phyloP scores from a whole-genome alignment of 2,888 invertebrate species.

The Caenorhabditis sulstoni region DNA sequence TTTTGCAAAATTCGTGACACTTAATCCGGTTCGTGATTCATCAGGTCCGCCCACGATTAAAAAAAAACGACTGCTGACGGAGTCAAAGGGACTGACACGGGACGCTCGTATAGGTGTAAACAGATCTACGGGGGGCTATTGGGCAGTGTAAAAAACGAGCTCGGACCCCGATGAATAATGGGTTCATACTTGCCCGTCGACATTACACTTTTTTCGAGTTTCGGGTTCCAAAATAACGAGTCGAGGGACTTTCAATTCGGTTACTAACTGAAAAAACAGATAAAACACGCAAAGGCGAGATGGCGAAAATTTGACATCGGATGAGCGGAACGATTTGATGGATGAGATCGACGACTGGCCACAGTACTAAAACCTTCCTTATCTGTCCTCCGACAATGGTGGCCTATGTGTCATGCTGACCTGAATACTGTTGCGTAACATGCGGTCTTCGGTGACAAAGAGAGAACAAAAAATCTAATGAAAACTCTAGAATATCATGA shows the following conservation, averaged over 20 bases:
- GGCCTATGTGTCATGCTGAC: neutral
- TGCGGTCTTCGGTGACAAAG: neutral
- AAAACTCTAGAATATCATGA: too few species aligned
- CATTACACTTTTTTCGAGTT: constrained; percentile 36
- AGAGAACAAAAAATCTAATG: too few species aligned
- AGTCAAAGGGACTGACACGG: neutral
- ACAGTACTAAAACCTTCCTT: constrained; percentile 42
- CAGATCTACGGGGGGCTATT: constrained; percentile 18
- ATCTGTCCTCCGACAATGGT: constrained; percentile 14
- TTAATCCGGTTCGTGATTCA: constrained; percentile 20
- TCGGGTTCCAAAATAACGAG: neutral
- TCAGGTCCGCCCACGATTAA: neutral
- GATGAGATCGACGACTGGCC: constrained; percentile 30
- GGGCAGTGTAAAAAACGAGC: constrained; percentile 45
- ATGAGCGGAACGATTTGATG: constrained; percentile 36
- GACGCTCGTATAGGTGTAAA: constrained; percentile 26
- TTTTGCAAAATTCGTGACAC: constrained; percentile 25
- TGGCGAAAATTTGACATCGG: neutral
- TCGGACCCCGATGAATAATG: constrained; percentile 29
- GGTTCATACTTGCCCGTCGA: constrained; percentile 32
- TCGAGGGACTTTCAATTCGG: neutral
- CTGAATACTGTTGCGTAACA: neutral
- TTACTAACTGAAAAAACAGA: constrained; percentile 3
- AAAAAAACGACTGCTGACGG: constrained; percentile 5
- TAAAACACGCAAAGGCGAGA: neutral